Conservation (phyloP, 2,797 vertebrate species). For the Liasis olivaceus region DNA sequence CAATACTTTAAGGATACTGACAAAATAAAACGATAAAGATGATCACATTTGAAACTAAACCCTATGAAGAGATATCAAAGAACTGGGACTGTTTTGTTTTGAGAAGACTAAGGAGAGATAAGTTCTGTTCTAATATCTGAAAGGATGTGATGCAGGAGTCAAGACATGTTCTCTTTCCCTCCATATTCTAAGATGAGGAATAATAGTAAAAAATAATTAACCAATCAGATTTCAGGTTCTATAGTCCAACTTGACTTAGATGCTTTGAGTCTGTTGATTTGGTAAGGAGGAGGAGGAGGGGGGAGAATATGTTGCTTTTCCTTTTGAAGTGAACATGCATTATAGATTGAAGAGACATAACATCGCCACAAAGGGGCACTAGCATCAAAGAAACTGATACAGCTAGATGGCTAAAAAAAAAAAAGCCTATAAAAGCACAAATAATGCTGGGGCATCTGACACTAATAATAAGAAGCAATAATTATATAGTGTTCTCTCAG, state of each 20-base stretch:
- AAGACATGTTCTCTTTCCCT: neutral
- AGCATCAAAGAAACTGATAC: neutral
- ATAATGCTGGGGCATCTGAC: neutral
- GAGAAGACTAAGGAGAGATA: neutral
- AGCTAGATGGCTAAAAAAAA: neutral
- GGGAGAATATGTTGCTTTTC: too few species aligned
- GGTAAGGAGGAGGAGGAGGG: accelerated
- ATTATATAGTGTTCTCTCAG: neutral
- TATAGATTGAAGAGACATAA: neutral
- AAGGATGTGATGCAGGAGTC: too few species aligned
- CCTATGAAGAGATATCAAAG: neutral
- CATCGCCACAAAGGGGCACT: neutral
- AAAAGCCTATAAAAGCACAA: neutral
- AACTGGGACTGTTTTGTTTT: neutral
- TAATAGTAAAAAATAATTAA: neutral
- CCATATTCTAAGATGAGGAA: neutral
- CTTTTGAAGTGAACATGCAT: neutral
- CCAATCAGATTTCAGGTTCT: neutral
- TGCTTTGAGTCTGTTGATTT: neutral
- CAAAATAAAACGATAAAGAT: neutral
- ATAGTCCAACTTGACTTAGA: neutral
- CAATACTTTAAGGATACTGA: neutral
- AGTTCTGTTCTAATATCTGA: too few species aligned
- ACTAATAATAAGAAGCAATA: neutral
- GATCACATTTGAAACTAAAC: neutral